Evolutionary conservation across 2,888 invertebrate genomes (phyloP).

Genomic region (Epinotia nisella): DNA sequence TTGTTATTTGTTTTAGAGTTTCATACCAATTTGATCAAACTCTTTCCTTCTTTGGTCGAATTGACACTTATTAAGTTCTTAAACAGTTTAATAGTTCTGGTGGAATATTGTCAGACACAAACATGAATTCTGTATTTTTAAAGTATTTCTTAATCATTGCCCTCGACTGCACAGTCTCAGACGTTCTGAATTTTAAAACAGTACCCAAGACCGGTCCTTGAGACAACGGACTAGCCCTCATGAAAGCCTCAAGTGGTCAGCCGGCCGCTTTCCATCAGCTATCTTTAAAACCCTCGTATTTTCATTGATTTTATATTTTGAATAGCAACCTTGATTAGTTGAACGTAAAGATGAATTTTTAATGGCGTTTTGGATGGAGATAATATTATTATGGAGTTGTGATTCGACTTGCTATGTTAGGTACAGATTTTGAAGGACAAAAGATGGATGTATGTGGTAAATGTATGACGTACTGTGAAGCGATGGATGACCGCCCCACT

Average conservation of each 20-base stretch:
- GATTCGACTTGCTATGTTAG: neutral
- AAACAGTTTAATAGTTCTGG: no score
- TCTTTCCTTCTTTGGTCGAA: no score
- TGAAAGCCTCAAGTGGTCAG: conserved; percentile 59
- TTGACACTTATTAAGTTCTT: no score
- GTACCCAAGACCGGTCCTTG: conserved; percentile 53
- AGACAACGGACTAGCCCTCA: conserved; percentile 67
- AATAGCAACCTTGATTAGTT: neutral
- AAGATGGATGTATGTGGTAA: no score
- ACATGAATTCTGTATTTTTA: neutral
- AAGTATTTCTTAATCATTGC: neutral
- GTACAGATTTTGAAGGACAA: neutral
- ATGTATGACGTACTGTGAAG: no score
- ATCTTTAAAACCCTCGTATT: neutral
- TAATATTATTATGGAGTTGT: neutral
- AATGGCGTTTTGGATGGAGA: neutral
- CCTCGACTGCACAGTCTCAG: conserved; percentile 16
- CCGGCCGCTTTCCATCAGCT: conserved; percentile 47
- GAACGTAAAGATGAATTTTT: neutral
- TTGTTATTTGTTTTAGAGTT: no score
- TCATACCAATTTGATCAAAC: no score
- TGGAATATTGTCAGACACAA: neutral
- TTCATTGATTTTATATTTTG: neutral
- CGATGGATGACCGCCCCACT: no score
- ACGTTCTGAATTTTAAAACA: conserved; percentile 30